Base-by-base conservation (phyloP, 2,888 invertebrate genomes). In the Nasonia oneida region DNA sequence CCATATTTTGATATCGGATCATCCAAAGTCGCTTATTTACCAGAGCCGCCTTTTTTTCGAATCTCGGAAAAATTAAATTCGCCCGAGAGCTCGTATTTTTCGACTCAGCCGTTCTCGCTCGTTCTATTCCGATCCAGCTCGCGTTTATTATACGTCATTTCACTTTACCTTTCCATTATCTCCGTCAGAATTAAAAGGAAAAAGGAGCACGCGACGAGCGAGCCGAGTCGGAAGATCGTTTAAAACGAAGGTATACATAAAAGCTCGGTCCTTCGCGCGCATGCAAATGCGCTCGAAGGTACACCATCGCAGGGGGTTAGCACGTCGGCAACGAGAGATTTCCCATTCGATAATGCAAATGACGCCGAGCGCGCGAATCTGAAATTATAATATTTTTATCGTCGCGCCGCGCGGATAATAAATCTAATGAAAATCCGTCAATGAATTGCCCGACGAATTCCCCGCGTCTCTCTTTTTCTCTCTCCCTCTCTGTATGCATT, bases 21-120 rank as follows among this genome's bases (percentile, higher is more conserved):
- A 86, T 87, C 86, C 47, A 88, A 88, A 90, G 89, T 87, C 89
- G 88, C 88, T 90, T 90, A 90, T 90, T 90, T 90, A 90, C 90
- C 87, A 87, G 86, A 47, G 1, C 15, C 82, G 81, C 53, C 57
- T 50, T 53, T 75, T 81, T 81, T 81, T 83, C 81, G 78, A 84
- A 84, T 85, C 85, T 79, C 42, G 39, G 23, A 23, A 73, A 73
- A 73, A 73, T 73, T 47, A 73, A 42, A 73, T 47, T 73, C 47
- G 3, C 39, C 23, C 23, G 47, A 23, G 10, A 6, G 15, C 42
- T 18, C 39, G 23, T 67, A 67, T 67, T 64, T 64, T 64, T 8
- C 0, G 18, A 67, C 71, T 14, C 42, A 47, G 47, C 10, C 10
- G 3, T 47, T 47, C 12, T 12, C 47, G 10, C 47, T 47, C 47